Conservation (phyloP, 2,797 vertebrate species). For the Catharus ustulatus region DNA sequence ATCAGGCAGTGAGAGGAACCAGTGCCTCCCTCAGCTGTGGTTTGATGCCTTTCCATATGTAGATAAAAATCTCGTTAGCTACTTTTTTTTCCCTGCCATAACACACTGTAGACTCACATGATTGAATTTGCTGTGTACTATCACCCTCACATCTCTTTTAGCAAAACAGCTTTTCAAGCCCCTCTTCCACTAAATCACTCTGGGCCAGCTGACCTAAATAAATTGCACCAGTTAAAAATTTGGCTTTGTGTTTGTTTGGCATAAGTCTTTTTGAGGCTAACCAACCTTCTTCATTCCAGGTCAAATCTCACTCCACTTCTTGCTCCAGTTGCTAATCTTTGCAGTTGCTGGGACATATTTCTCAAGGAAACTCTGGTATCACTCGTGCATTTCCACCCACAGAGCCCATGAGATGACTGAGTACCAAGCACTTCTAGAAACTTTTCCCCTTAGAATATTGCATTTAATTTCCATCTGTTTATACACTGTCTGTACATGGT, state of each 20-base stretch:
- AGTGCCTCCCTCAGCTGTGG: background rate
- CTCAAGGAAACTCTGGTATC: background rate
- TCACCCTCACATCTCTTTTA: background rate
- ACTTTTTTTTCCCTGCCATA: background rate
- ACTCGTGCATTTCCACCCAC: background rate
- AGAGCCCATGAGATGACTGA: rapidly evolving
- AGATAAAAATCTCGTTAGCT: conserved; percentile 16
- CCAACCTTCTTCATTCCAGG: background rate
- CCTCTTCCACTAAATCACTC: background rate
- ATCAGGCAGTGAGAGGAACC: background rate
- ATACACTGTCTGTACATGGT: background rate
- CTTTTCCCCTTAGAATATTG: background rate
- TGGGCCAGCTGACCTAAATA: background rate
- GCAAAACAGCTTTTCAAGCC: background rate
- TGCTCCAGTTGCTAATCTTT: background rate
- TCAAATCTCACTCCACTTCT: background rate
- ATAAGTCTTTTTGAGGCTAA: background rate
- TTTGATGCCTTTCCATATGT: background rate
- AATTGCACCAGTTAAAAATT: background rate
- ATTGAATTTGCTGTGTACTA: background rate
- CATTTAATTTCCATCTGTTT: background rate
- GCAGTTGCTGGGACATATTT: background rate
- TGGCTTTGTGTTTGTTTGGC: background rate
- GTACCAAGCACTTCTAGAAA: background rate
- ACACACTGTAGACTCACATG: background rate